Evolutionary conservation across 1,140 invertebrate species (phyloP), one percentile per base, ranked within the genome.

Genomic region (Stegodyphus mimosarum): DNA sequence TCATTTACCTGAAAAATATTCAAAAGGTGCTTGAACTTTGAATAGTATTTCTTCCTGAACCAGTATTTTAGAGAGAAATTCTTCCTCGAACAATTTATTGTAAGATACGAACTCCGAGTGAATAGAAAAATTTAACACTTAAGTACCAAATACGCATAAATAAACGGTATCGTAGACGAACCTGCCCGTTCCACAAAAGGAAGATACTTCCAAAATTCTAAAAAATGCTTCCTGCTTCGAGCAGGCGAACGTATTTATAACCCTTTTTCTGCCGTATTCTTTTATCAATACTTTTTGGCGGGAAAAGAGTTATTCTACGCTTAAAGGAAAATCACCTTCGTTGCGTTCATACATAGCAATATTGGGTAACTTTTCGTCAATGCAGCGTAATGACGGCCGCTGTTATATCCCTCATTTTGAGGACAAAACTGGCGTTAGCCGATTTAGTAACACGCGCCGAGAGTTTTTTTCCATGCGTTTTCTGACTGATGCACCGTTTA

Each of bases 221-320:
- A 60, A 60, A 33, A 33, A 60, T 2, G 55, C 55, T 60, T 60
- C 55, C 55, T 60, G 55, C 55, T 60, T 60, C 15, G 9, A 9
- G 55, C 15, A 60, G 15, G 15, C 55, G 15, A 60, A 55, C n/a
- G 55, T 74, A 74, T 74, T 74, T 74, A 74, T 63, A 74, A 74
- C 72, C 72, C 52, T 60, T 60, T n/a, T 33, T 17, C 53, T 55
- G 53, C 15, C 53, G 55, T 18, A 48, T 7, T 7, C 10, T 2
- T 60, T 73, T 18, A n/a, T 52, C 18, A n/a, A 51, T 4, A 52
- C 17, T 17, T 73, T 73, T 73, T 73, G 17, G 49, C 50, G 13
- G 9, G 49, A 60, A 15, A 60, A 60, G 15, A 60, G 55, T 11
- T 15, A 9, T 60, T 60, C 9, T 11, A 9, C 55, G 9, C 9